Base-by-base conservation (phyloP, 2,113 vertebrate genomes). In the Gavialis gangeticus region DNA sequence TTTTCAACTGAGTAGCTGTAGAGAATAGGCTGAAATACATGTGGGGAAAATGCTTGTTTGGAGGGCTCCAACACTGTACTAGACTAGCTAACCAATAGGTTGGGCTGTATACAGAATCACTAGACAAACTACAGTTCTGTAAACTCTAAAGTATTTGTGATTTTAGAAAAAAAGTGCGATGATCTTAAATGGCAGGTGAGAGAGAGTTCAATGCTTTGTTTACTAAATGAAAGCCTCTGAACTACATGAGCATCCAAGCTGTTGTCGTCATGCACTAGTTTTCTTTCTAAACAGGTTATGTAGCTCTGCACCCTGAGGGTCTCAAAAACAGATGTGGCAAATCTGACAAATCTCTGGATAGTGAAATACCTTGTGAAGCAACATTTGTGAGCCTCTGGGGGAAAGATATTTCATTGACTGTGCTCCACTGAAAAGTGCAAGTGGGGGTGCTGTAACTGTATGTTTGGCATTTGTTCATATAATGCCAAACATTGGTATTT, bases 401-500 rank as follows among this genome's bases (percentile, higher is more conserved):
- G 22, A 91, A 64, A 85, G 87, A 55, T 12, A 54, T 66, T 84
- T 17, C 12, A 4, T 28, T 18, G 84, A 84, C 55, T 77, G 28
- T 9, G 19, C 12, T 3, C 34, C 60, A 11, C 28, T 88, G 60
- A 79, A 79, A 73, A 59, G 24, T 2, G 5, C 69, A 76, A 62
- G 30, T n/a, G 57, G 28, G 19, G 25, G 15, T 63, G 67, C 37
- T 17, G 13, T 57, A 30, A 75, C 22, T 67, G 79, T 17, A 37
- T 84, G 22, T 71, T 87, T 75, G 62, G 25, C 82, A 73, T 73
- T 73, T 73, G 34, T 73, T 46, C 69, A 73, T 73, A 73, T 46
- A 22, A 25, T 34, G 25, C 19, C 14, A 15, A 37, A 22, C 24
- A 28, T 69, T 0, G 0, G 0, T 19, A 28, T 71, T 84, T 85